These are phyloP conservation scores for Morone chrysops DNA, from an alignment of 2,113 vertebrate species.

Conservation along the genomic window DNA sequence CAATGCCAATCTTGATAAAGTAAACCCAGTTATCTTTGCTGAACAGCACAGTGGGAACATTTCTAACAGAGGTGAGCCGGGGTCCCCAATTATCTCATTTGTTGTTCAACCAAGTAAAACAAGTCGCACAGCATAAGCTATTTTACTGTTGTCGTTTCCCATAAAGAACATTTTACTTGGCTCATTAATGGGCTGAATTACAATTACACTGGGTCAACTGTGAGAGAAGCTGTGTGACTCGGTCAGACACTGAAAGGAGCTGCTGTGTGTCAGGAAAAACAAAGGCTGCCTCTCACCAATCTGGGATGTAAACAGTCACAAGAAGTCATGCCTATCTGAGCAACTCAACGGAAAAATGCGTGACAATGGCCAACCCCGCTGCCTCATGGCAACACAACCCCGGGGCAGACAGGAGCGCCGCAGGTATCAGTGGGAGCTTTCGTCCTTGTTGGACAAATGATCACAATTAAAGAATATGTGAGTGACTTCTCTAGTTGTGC, in stretches of 20 bases:
- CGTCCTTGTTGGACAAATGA: background rate
- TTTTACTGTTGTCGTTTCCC: slow-evolving; percentile 40
- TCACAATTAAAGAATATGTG: background rate
- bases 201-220: slow-evolving; percentile 55
- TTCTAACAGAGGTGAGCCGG: slow-evolving; percentile 14
- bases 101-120: slow-evolving; percentile 63
- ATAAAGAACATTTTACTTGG: slow-evolving; percentile 55
- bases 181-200: slow-evolving; percentile 61
- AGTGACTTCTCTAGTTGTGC: background rate
- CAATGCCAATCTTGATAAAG: slow-evolving; percentile 36
- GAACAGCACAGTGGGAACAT: slow-evolving; percentile 9
- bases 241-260: slow-evolving; percentile 52
- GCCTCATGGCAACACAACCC: background rate
- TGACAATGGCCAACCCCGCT: background rate
- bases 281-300: slow-evolving; percentile 55
- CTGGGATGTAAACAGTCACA: slow-evolving; percentile 53
- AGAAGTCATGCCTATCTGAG: slow-evolving; percentile 35
- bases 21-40: slow-evolving; percentile 21
- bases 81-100: slow-evolving; percentile 65
- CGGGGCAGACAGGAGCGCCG: background rate
- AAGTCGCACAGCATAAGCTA: slow-evolving; percentile 28
- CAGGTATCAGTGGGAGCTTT: background rate
- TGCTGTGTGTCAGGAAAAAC: slow-evolving; percentile 54
- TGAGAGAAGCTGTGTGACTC: slow-evolving; percentile 30
- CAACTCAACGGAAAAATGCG: slow-evolving; percentile 19